Percentiles rank a stretch among this genome's conserved stretches.
These are phyloP conservation scores for Rhyacophila evoluta DNA, from an alignment of 2,888 invertebrate genomes.

Conservation along the genomic window DNA sequence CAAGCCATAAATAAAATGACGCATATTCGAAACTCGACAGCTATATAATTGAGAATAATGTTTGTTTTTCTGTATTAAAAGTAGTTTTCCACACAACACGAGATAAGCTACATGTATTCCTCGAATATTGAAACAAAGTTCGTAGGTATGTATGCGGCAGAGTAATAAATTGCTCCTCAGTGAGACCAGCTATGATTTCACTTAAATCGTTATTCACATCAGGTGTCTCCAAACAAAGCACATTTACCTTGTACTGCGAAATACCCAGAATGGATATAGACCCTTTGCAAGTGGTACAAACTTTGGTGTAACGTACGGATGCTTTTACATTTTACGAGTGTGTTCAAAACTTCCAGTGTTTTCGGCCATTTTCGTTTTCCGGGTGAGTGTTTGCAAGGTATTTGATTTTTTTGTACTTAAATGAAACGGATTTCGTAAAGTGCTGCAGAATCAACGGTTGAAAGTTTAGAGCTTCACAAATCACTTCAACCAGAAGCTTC, in stretches of 20 bases:
- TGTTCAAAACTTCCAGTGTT: not conserved
- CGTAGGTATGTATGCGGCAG: not conserved
- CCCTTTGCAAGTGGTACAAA: not conserved
- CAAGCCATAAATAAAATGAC: too few species aligned
- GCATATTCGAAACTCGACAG: too few species aligned
- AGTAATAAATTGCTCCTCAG: not conserved
- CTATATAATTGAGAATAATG: too few species aligned
- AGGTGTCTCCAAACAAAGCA: conserved; percentile 1
- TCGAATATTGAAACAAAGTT: not conserved
- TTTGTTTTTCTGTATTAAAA: too few species aligned
- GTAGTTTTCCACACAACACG: too few species aligned
- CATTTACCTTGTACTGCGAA: conserved; percentile 6
- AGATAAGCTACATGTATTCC: too few species aligned
- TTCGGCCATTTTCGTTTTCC: not conserved
- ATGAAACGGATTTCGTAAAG: not conserved
- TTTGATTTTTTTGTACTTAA: not conserved
- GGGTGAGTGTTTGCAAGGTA: not conserved
- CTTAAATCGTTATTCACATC: conserved; percentile 15
- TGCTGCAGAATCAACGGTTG: too few species aligned
- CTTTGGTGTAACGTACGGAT: not conserved
- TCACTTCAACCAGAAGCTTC: too few species aligned
- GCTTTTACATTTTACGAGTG: conserved; percentile 22
- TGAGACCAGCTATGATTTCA: not conserved
- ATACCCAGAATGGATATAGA: conserved; percentile 13
- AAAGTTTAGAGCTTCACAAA: too few species aligned